Percentiles rank a stretch among this genome's conserved stretches.
Conservation (phyloP, 1,140 invertebrate species). For the Ganaspis sp. region DNA sequence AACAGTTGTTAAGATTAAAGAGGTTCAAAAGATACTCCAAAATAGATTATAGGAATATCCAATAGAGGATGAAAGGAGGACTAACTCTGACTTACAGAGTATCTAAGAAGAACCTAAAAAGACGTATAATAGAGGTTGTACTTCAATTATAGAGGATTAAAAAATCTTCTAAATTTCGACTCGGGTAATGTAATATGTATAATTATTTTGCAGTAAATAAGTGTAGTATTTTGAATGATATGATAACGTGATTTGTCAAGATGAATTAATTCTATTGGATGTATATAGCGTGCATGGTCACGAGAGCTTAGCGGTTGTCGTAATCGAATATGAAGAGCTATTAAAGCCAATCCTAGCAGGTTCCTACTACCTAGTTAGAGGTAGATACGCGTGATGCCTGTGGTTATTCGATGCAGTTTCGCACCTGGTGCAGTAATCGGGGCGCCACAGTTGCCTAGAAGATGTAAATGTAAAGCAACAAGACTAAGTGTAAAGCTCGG, state of each 20-base stretch:
- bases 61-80: too few species aligned
- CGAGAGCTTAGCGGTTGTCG: background rate
- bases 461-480: background rate
- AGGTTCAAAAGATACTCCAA: too few species aligned
- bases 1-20: too few species aligned
- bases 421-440: constrained; percentile 11
- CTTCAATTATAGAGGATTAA: too few species aligned
- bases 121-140: too few species aligned
- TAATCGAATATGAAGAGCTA: constrained; percentile 31
- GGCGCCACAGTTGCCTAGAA: background rate
- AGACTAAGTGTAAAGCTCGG: constrained; percentile 9
- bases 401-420: constrained; percentile 17
- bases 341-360: constrained; percentile 31
- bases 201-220: too few species aligned
- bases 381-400: constrained; percentile 18
- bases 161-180: too few species aligned
- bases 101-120: too few species aligned
- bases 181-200: too few species aligned
- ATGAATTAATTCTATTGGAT: constrained; percentile 22
- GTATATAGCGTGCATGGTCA: constrained; percentile 17
- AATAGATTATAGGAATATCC: too few species aligned
- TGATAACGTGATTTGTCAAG: background rate
- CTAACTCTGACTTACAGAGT: too few species aligned
- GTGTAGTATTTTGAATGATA: constrained; percentile 2
- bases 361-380: constrained; percentile 15